phyloP scores from a whole-genome alignment of 2,113 vertebrate genomes.

The Glaucidium brasilianum region DNA sequence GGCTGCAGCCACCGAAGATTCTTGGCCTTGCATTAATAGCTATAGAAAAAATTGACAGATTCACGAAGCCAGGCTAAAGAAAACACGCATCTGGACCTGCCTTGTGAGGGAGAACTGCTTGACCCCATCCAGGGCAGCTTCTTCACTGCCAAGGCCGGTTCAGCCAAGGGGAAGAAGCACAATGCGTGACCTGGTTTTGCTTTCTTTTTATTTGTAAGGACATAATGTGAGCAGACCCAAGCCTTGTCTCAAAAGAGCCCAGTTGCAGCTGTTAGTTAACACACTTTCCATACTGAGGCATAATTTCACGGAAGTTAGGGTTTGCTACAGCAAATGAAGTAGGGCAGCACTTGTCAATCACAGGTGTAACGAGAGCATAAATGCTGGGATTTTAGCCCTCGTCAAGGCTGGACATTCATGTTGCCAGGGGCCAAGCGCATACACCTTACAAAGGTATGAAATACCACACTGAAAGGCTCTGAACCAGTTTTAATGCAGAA shows the following conservation, averaged over 20 bases:
- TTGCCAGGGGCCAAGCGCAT: neutral
- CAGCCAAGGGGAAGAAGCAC: neutral
- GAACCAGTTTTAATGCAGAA: neutral
- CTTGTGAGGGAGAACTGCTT: neutral
- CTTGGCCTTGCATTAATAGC: neutral
- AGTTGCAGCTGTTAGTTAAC: neutral
- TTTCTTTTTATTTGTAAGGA: neutral
- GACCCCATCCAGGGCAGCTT: neutral
- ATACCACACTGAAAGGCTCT: neutral
- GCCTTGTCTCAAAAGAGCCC: neutral
- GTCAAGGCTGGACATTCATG: fast-evolving
- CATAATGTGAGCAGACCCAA: neutral
- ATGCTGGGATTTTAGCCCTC: neutral
- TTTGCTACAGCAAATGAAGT: neutral
- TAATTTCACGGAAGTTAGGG: neutral
- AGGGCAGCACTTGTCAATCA: neutral
- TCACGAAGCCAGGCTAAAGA: neutral
- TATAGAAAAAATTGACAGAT: neutral
- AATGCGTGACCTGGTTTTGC: neutral
- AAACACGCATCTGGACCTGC: neutral
- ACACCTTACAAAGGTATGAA: neutral
- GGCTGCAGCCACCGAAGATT: neutral
- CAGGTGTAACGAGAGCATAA: neutral
- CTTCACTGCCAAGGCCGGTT: neutral
- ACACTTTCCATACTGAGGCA: neutral